Evolutionary conservation across 2,797 vertebrate species (phyloP).

Genomic region (Lophius americanus): DNA sequence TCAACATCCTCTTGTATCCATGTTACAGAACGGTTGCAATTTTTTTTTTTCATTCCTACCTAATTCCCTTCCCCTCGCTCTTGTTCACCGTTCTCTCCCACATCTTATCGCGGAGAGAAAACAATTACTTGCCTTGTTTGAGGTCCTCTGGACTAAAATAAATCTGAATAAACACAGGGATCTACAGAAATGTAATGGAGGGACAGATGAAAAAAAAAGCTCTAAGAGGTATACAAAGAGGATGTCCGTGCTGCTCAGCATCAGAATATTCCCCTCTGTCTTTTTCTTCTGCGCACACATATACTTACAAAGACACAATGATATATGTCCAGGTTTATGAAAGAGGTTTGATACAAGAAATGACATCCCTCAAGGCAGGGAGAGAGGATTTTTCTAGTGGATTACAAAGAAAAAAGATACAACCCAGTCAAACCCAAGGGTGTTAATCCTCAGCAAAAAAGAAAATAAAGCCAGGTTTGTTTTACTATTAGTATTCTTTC

Average conservation of each 20-base stretch:
- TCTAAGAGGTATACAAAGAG: conserved; percentile 37
- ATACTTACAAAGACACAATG: conserved; percentile 17
- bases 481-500: conserved; percentile 30
- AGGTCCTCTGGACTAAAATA: conserved; percentile 58
- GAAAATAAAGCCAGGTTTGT: conserved; percentile 1
- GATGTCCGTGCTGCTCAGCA: conserved; percentile 28
- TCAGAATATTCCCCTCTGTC: neutral
- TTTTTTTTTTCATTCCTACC: conserved; percentile 40
- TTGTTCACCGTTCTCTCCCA: conserved; percentile 34
- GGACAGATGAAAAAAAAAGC: conserved; percentile 26
- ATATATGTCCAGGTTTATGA: conserved; percentile 30
- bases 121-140: conserved; percentile 67
- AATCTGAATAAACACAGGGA: conserved; percentile 53
- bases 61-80: conserved; percentile 24
- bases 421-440: conserved; percentile 21
- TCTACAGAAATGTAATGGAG: conserved; percentile 34
- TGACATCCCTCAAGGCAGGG: conserved; percentile 25
- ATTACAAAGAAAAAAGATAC: conserved; percentile 48
- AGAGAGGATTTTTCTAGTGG: conserved; percentile 26
- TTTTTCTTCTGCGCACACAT: conserved; percentile 1
- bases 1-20: conserved; percentile 15
- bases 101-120: conserved; percentile 59
- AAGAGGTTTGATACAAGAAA: conserved; percentile 34
- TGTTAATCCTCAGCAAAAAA: conserved; percentile 9
- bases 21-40: conserved; percentile 26